Evolutionary conservation across 2,888 invertebrate species (phyloP).

Genomic region (Phengaris alcon): DNA sequence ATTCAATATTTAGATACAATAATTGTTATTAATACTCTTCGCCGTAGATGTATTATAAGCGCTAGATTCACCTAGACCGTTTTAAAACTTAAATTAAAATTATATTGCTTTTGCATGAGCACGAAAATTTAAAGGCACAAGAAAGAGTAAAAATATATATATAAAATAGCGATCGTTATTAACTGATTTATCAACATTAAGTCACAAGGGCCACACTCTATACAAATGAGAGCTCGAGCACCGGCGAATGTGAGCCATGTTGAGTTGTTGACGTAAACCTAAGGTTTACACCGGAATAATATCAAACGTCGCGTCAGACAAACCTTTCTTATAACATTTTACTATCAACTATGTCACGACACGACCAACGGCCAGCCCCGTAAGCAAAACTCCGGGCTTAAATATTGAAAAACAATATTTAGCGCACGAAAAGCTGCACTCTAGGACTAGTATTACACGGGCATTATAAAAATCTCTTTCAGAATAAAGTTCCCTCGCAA

Average conservation of each 20-base stretch:
- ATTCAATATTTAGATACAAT: slow-evolving; percentile 8
- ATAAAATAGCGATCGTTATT: not conserved
- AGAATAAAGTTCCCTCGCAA: not conserved
- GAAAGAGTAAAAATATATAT: too few species aligned
- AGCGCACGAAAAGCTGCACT: not conserved
- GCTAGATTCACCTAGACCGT: not conserved
- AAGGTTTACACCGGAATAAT: too few species aligned
- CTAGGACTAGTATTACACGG: not conserved
- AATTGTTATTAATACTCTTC: slow-evolving; percentile 7
- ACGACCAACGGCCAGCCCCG: not conserved
- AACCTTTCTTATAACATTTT: too few species aligned
- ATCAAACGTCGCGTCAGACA: too few species aligned
- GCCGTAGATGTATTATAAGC: not conserved
- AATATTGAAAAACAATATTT: not conserved
- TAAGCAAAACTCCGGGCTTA: too few species aligned
- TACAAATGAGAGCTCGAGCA: too few species aligned
- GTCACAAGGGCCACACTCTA: too few species aligned
- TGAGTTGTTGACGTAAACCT: too few species aligned
- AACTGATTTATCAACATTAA: not conserved
- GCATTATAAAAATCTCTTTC: not conserved
- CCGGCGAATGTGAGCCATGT: too few species aligned
- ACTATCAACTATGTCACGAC: too few species aligned
- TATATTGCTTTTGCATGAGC: not conserved
- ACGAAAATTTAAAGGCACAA: not conserved
- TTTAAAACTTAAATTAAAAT: not conserved